Conservation (phyloP, 2,888 invertebrate species). For the Morpho deidamia region DNA sequence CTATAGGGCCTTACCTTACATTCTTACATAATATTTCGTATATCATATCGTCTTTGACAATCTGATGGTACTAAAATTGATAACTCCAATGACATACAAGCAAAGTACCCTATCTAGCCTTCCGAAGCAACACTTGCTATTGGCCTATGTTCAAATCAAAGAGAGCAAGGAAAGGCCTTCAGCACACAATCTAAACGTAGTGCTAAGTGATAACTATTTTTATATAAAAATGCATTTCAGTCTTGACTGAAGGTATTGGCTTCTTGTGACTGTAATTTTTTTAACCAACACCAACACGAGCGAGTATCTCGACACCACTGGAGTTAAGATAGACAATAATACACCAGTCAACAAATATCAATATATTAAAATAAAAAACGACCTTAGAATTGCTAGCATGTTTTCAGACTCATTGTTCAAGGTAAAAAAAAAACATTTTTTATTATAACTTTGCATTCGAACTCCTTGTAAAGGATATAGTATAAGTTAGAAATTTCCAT, state of each 20-base stretch:
- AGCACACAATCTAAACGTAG: constrained; percentile 8
- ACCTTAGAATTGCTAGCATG: no score
- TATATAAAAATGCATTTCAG: constrained; percentile 65
- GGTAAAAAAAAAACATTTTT: no score
- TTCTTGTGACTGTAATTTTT: constrained; percentile 41
- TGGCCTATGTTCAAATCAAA: constrained; percentile 55
- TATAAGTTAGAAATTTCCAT: no score
- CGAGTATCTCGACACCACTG: not conserved
- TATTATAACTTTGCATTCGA: no score
- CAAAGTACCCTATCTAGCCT: constrained; percentile 42
- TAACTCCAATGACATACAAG: constrained; percentile 52
- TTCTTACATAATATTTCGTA: constrained; percentile 70
- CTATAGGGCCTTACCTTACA: constrained; percentile 76
- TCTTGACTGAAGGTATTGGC: constrained; percentile 32
- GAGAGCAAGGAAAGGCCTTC: constrained; percentile 64
- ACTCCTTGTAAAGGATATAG: no score
- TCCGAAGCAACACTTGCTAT: constrained; percentile 53
- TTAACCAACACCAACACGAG: constrained; percentile 33
- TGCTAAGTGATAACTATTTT: constrained; percentile 42
- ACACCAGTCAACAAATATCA: not conserved
- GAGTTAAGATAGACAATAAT: not conserved
- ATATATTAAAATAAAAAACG: not conserved
- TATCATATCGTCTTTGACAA: constrained; percentile 76
- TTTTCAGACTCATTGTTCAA: no score
- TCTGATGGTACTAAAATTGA: constrained; percentile 55